Evolutionary conservation across 2,888 invertebrate genomes (phyloP).

Genomic region (Orthosia gracilis): DNA sequence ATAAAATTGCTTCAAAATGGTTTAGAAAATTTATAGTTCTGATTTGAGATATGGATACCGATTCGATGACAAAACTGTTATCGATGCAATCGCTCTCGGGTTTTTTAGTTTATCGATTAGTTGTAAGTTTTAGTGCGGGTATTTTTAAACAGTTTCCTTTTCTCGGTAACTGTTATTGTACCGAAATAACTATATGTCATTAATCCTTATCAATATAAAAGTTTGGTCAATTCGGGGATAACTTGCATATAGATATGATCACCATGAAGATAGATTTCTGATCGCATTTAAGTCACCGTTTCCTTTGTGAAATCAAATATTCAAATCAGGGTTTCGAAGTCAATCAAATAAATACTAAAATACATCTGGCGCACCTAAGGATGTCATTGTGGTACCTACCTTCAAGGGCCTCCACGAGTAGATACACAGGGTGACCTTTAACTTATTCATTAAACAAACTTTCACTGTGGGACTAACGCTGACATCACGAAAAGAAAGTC

Average conservation of each 20-base stretch:
- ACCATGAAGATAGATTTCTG: background rate
- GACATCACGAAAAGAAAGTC: too few relatives aligned
- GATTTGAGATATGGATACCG: slow-evolving; percentile 21
- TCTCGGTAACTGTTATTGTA: too few relatives aligned
- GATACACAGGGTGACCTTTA: too few relatives aligned
- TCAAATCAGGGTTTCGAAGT: slow-evolving; percentile 1
- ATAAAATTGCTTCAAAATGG: too few relatives aligned
- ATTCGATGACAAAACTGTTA: slow-evolving; percentile 42
- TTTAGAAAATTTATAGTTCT: background rate
- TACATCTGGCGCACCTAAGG: slow-evolving; percentile 15
- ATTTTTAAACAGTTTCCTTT: too few relatives aligned
- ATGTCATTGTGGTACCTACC: too few relatives aligned
- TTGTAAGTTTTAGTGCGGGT: background rate
- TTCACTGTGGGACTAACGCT: too few relatives aligned
- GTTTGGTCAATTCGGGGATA: background rate
- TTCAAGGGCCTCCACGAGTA: too few relatives aligned
- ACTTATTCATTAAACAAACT: too few relatives aligned
- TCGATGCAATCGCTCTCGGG: slow-evolving; percentile 34
- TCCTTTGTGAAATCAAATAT: slow-evolving; percentile 1
- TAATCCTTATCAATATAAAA: too few relatives aligned
- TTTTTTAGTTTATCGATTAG: background rate
- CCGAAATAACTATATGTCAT: too few relatives aligned
- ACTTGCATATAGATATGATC: background rate
- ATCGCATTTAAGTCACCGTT: background rate
- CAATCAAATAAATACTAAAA: slow-evolving; percentile 25